A percentile compares a stretch with the other conserved stretches of the same genome.
phyloP scores from a whole-genome alignment of 2,888 invertebrate species.

The Ametastegia equiseti region DNA sequence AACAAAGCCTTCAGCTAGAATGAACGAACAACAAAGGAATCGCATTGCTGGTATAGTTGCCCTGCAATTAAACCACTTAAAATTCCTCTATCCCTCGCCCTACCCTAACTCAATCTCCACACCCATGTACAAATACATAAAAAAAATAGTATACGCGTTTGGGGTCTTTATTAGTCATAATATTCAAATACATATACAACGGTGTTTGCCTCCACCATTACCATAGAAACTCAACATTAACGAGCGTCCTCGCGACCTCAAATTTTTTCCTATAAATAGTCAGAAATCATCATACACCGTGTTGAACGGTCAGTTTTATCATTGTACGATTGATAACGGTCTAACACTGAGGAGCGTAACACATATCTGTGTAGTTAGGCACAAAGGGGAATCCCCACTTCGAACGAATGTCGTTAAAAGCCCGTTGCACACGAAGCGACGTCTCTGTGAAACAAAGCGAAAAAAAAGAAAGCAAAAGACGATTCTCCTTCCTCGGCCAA shows the following conservation, averaged over 20 bases:
- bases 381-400: conserved; percentile 10
- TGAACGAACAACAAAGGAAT: neutral
- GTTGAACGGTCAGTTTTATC: neutral
- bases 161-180: conserved; percentile 26
- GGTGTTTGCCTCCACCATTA: neutral
- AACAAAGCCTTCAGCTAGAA: too few relatives aligned
- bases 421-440: too few relatives aligned
- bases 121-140: too few relatives aligned
- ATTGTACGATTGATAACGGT: neutral
- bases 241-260: neutral
- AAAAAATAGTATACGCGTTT: neutral
- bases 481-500: too few relatives aligned
- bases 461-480: too few relatives aligned
- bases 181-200: too few relatives aligned
- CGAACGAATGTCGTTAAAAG: neutral
- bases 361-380: neutral
- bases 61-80: neutral
- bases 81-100: conserved; percentile 1
- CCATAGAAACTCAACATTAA: neutral
- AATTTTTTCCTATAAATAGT: neutral
- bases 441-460: too few relatives aligned
- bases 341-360: neutral
- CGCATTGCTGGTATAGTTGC: neutral
- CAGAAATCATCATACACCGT: neutral
- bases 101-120: neutral